Evolutionary conservation across 2,888 invertebrate genomes (phyloP), one percentile per base, ranked within the genome.

Genomic region (Drosophila picticornis): DNA sequence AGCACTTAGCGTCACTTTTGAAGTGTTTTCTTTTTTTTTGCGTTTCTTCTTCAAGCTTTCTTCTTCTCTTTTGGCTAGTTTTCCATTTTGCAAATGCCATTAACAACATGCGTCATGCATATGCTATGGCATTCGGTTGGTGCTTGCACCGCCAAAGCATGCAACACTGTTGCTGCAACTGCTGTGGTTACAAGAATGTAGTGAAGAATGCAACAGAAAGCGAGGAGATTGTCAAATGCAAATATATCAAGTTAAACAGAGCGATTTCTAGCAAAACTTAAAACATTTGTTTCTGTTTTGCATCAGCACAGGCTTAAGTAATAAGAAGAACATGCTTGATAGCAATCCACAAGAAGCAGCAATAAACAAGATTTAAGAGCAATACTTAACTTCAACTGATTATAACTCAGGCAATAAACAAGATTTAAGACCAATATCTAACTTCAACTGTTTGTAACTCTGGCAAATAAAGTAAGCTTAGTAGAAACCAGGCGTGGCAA

Each of bases 71-170:
- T 60, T 75, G 61, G 52, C 52, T 53, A 61, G 75, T 51, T 69
- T 69, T 29, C n/a, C 70, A 68, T 56, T 38, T 60, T 71, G 80
- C 68, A 84, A 86, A 86, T 75, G 80, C 74, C 80, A 81, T 90
- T 88, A 84, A 72, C 68, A 78, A 68, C 77, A 79, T 81, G 82
- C 84, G 64, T 72, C 80, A 81, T 87, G 79, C 81, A 89, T 87
- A 89, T 84, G 84, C 81, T 83, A 52, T 52, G 62, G 65, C 58
- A 61, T 73, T 50, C 27, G 13, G 25, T 10, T 36, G 51, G n/a
- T 32, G 38, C 36, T 38, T 27, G 36, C 57, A 56, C n/a, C 11
- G 46, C 36, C 40, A 75, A 56, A 43, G 60, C 67, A 11, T 2
- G 36, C 27, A 60, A 46, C 40, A 51, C 51, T 67, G 56, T 56